Conservation (phyloP, 2,888 invertebrate genomes). For the Mimumesa dahlbomi region DNA sequence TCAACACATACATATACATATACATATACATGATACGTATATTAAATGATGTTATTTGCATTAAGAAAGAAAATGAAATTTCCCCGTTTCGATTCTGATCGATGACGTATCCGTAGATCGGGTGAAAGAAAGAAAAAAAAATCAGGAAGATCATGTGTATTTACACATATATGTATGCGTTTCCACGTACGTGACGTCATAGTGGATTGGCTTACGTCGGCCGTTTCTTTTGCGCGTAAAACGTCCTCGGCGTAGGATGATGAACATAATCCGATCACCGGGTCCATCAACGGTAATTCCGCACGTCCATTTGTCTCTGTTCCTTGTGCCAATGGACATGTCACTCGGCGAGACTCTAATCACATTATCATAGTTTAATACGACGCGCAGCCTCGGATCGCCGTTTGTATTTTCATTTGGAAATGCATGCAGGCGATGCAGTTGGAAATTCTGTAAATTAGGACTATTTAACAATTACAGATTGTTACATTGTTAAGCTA, state of each 20-base stretch:
- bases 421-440: neutral
- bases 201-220: constrained; percentile 16
- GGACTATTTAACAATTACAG: constrained; percentile 8
- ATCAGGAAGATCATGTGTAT: constrained; percentile 3
- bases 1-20: too few species aligned
- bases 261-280: constrained; percentile 28
- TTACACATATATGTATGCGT: too few species aligned
- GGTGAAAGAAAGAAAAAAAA: neutral
- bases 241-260: constrained; percentile 14
- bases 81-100: neutral
- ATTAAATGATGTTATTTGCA: too few species aligned
- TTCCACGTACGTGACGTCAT: constrained; percentile 23
- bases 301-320: constrained; percentile 3
- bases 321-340: constrained; percentile 15
- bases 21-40: too few species aligned
- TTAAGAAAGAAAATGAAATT: too few species aligned
- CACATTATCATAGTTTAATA: constrained; percentile 44
- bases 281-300: constrained; percentile 20
- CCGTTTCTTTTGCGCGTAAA: constrained; percentile 25
- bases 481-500: neutral
- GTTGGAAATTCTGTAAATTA: constrained; percentile 12
- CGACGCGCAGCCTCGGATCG: constrained; percentile 2
- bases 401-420: constrained; percentile 30
- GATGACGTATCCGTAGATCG: neutral
- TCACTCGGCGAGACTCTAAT: constrained; percentile 37